These are phyloP conservation scores for Colletes collaris DNA, from an alignment of 2,888 invertebrate genomes.

Conservation along the genomic window DNA sequence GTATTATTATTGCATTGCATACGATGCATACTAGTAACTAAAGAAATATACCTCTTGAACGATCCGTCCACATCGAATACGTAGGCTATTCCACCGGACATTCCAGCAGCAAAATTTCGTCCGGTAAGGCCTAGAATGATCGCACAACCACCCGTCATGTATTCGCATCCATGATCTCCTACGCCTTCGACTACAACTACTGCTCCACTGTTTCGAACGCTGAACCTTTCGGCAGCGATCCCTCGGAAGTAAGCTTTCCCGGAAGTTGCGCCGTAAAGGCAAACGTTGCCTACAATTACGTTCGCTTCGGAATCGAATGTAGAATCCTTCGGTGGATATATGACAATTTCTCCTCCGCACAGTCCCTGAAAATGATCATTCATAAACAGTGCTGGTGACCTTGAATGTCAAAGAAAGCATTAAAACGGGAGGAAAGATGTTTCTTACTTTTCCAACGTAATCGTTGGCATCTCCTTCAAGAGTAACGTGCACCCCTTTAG, in stretches of 20 bases:
- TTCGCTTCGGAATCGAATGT: slow-evolving; percentile 96
- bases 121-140: slow-evolving; percentile 97
- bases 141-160: slow-evolving; percentile 98
- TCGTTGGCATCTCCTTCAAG: slow-evolving; percentile 99
- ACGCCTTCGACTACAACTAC: slow-evolving; percentile 98
- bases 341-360: slow-evolving; percentile 96
- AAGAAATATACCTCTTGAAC: slow-evolving; percentile 86
- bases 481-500: slow-evolving; percentile 93
- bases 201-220: slow-evolving; percentile 98
- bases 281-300: slow-evolving; percentile 99
- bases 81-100: slow-evolving; percentile 98
- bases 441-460: slow-evolving; percentile 93
- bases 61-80: slow-evolving; percentile 95
- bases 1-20: no score
- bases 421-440: background rate
- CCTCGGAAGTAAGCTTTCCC: slow-evolving; percentile 98
- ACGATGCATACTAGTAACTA: no score
- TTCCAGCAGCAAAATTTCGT: slow-evolving; percentile 99
- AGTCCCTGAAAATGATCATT: slow-evolving; percentile 86
- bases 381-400: no score
- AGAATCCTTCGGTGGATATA: slow-evolving; percentile 94
- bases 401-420: no score
- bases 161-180: slow-evolving; percentile 99
- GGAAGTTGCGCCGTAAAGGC: slow-evolving; percentile 97
- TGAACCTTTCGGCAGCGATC: slow-evolving; percentile 98